Evolutionary conservation across 2,888 invertebrate species (phyloP).

Genomic region (Dione juno): DNA sequence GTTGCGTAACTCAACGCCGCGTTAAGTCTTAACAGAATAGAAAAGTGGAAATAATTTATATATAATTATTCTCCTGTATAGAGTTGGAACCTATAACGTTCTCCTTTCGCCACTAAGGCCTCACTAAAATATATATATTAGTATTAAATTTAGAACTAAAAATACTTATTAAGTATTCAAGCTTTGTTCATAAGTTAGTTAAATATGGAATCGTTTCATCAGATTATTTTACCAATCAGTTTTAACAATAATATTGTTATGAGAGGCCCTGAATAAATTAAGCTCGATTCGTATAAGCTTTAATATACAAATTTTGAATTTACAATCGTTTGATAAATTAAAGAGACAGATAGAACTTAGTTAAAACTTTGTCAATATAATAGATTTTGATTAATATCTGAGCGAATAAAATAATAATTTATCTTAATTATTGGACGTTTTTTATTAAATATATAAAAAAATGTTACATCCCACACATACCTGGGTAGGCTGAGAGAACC

Average conservation of each 20-base stretch:
- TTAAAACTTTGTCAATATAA: too few relatives aligned
- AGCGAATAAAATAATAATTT: too few relatives aligned
- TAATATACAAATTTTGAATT: background rate
- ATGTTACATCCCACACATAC: too few relatives aligned
- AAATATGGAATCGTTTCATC: slow-evolving; percentile 17
- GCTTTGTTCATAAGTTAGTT: slow-evolving; percentile 7
- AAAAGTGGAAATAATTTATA: too few relatives aligned
- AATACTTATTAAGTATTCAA: background rate
- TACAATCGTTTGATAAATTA: background rate
- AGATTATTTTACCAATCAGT: slow-evolving; percentile 10
- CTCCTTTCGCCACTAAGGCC: too few relatives aligned
- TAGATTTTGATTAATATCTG: too few relatives aligned
- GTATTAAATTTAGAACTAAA: background rate
- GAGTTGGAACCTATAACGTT: too few relatives aligned
- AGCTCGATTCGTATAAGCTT: slow-evolving; percentile 10
- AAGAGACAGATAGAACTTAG: background rate
- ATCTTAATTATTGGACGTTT: too few relatives aligned
- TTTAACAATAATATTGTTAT: slow-evolving; percentile 17
- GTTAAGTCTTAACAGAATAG: too few relatives aligned
- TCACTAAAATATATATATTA: background rate
- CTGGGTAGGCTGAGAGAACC: too few relatives aligned
- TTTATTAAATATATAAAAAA: too few relatives aligned
- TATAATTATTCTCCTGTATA: too few relatives aligned
- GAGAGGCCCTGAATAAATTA: slow-evolving; percentile 12
- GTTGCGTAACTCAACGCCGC: background rate